Evolutionary conservation across 2,113 vertebrate genomes (phyloP).

Genomic region (Uria aalge): DNA sequence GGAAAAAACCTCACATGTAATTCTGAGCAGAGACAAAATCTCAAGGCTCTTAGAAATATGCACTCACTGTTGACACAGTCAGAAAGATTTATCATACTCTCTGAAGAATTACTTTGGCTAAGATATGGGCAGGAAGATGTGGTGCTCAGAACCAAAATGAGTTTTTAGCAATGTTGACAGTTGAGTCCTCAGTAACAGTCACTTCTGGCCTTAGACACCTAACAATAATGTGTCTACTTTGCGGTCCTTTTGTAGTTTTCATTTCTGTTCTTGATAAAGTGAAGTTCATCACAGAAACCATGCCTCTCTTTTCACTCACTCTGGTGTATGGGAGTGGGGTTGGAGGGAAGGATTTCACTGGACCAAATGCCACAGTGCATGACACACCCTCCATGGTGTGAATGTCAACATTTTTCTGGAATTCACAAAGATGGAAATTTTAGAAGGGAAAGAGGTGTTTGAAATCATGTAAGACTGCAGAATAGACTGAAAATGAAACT

Average conservation of each 20-base stretch:
- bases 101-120: not conserved
- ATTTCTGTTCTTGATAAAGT: not conserved
- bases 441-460: not conserved
- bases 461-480: not conserved
- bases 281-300: not conserved
- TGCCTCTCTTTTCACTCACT: not conserved
- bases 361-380: not conserved
- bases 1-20: not conserved
- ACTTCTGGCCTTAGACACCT: not conserved
- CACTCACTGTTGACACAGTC: not conserved
- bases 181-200: not conserved
- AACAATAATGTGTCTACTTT: not conserved
- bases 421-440: not conserved
- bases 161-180: not conserved
- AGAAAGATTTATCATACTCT: not conserved
- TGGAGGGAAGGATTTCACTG: not conserved
- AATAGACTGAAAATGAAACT: not conserved
- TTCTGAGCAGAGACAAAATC: not conserved
- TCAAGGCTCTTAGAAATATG: not conserved
- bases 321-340: not conserved
- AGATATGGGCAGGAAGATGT: not conserved
- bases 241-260: not conserved
- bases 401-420: not conserved
- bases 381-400: not conserved
- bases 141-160: fast-evolving